phyloP scores from a whole-genome alignment of 2,888 invertebrate genomes.

The Junonia oenone region DNA sequence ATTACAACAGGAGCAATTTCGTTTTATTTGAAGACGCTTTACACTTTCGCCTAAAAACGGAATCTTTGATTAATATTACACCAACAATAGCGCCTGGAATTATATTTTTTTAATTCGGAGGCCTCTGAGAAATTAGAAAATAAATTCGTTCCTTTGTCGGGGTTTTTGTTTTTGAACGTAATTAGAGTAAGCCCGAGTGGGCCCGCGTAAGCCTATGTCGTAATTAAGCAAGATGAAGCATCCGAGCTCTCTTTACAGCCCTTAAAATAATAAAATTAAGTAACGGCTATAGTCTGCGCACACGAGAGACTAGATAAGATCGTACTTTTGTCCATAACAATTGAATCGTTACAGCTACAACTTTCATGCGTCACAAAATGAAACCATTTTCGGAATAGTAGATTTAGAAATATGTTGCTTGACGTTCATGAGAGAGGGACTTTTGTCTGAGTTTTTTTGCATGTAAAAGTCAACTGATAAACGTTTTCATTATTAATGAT shows the following conservation, averaged over 20 bases:
- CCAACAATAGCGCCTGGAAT: conserved; percentile 29
- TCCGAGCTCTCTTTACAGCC: conserved; percentile 51
- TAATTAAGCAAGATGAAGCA: conserved; percentile 70
- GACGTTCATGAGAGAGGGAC: too few relatives aligned
- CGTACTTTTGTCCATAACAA: too few relatives aligned
- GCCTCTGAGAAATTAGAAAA: conserved; percentile 63
- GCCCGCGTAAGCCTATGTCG: conserved; percentile 50
- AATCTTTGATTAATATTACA: conserved; percentile 45
- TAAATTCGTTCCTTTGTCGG: conserved; percentile 61
- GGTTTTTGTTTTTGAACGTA: conserved; percentile 68
- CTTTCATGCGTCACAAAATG: too few relatives aligned
- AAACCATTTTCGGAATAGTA: too few relatives aligned
- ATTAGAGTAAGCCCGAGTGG: conserved; percentile 63
- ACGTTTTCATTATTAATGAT: too few relatives aligned
- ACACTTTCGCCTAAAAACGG: background rate
- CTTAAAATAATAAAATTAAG: conserved; percentile 62
- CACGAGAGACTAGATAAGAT: too few relatives aligned
- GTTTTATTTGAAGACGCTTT: background rate
- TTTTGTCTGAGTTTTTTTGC: too few relatives aligned
- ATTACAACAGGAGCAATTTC: background rate
- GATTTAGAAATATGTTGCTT: too few relatives aligned
- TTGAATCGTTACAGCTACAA: too few relatives aligned
- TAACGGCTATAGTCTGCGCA: too few relatives aligned
- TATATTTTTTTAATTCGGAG: conserved; percentile 56
- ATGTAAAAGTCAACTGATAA: too few relatives aligned